A percentile compares a stretch with the other conserved stretches of the same genome.
Conservation (phyloP, 2,797 vertebrate species). For the Botia kubotai region DNA sequence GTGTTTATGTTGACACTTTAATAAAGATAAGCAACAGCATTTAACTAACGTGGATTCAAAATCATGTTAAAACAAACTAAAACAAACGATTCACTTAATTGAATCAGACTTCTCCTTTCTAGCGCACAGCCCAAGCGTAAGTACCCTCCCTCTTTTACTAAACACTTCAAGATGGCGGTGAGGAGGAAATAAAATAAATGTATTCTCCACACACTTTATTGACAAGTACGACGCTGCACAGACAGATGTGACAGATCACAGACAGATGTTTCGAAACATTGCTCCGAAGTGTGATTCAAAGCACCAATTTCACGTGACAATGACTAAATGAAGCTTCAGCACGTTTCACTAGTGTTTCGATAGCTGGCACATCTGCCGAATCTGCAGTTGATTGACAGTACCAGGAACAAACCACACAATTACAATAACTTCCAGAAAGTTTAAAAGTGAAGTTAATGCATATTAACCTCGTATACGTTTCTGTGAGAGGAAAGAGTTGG, state of each 20-base stretch:
- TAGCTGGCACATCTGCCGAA: no score
- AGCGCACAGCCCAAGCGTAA: constrained; percentile 1
- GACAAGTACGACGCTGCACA: background rate
- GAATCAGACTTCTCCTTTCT: background rate
- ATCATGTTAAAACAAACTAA: background rate
- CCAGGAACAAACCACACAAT: no score
- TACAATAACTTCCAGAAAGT: no score
- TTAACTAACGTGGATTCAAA: background rate
- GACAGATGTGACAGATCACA: background rate
- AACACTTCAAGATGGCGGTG: constrained; percentile 28
- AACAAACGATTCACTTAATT: background rate
- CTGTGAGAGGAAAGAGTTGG: no score
- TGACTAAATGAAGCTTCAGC: no score
- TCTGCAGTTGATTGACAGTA: no score
- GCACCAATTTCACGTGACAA: no score
- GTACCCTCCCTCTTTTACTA: constrained; percentile 1
- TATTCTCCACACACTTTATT: background rate
- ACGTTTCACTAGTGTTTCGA: no score
- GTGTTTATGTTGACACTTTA: background rate
- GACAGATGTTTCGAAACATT: background rate
- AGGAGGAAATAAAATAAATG: background rate
- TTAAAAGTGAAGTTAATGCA: no score
- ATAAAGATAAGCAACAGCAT: background rate
- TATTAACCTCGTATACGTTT: no score
- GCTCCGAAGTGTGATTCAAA: background rate